A percentile compares a stretch with the other conserved stretches of the same genome.
Conservation (phyloP, 2,113 vertebrate species). For the Lipophrys pholis region DNA sequence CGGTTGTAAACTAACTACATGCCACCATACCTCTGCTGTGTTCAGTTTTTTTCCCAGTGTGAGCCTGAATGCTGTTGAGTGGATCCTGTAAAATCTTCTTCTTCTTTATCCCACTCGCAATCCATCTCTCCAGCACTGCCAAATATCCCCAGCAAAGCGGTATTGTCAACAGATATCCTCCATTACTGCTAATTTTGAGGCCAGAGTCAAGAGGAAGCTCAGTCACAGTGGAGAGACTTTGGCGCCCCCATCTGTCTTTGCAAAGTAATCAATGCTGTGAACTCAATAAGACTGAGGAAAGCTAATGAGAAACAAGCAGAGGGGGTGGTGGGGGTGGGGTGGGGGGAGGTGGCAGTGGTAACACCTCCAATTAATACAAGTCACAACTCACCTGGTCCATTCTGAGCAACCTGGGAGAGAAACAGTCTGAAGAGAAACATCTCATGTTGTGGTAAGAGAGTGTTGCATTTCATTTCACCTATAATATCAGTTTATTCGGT, state of each 20-base stretch:
- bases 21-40: background rate
- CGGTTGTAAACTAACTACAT: background rate
- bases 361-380: too few species aligned
- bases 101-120: background rate
- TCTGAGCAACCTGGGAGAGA: too few species aligned
- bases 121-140: constrained; percentile 18
- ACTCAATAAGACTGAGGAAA: background rate
- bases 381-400: too few species aligned
- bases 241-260: constrained; percentile 51
- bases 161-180: constrained; percentile 27
- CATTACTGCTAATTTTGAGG: constrained; percentile 18
- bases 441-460: too few species aligned
- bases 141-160: constrained; percentile 14
- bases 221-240: constrained; percentile 38
- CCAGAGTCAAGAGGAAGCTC: background rate
- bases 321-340: too few species aligned
- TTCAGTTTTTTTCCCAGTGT: background rate
- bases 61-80: background rate
- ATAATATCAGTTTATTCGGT: too few species aligned
- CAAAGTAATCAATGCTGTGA: constrained; percentile 1
- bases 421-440: too few species aligned
- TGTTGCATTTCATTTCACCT: too few species aligned
- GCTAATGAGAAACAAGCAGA: too few species aligned
- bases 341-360: too few species aligned
- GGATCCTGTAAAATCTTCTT: background rate